These are phyloP conservation scores for Trichechus manatus DNA, from an alignment of 2,113 vertebrate species.

Conservation along the genomic window DNA sequence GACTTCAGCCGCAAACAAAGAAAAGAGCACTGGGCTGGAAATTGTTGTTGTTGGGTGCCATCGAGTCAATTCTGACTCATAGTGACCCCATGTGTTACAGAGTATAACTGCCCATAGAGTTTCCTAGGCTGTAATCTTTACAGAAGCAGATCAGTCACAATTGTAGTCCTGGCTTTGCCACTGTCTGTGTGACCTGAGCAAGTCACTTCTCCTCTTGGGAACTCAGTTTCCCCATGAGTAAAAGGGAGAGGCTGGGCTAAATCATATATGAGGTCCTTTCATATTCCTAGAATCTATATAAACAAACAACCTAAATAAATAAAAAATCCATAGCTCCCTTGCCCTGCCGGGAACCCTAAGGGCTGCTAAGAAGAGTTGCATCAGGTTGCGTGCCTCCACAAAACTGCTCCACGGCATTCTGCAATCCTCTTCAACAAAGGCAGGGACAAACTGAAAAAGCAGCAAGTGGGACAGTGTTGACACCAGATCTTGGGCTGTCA, in stretches of 20 bases:
- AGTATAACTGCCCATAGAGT: neutral
- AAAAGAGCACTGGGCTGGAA: neutral
- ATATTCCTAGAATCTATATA: conserved; percentile 1
- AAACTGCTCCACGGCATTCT: neutral
- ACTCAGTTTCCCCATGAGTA: conserved; percentile 14
- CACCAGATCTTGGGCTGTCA: neutral
- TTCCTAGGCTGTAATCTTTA: neutral
- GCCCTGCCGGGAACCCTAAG: neutral
- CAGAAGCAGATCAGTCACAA: neutral
- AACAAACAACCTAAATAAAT: conserved; percentile 10
- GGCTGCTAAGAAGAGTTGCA: neutral
- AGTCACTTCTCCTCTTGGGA: neutral
- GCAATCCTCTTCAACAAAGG: neutral
- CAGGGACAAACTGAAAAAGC: neutral
- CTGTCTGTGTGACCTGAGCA: neutral
- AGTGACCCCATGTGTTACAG: neutral
- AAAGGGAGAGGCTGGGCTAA: neutral
- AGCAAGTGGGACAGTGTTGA: neutral
- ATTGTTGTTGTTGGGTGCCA: neutral
- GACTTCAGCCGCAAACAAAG: conserved; percentile 29
- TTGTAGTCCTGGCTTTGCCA: neutral
- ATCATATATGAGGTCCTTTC: neutral
- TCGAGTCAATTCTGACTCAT: neutral
- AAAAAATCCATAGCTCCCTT: neutral
- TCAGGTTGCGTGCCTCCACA: neutral